Evolutionary conservation across 2,113 vertebrate species (phyloP).

Genomic region (Leptocoma aspasia): DNA sequence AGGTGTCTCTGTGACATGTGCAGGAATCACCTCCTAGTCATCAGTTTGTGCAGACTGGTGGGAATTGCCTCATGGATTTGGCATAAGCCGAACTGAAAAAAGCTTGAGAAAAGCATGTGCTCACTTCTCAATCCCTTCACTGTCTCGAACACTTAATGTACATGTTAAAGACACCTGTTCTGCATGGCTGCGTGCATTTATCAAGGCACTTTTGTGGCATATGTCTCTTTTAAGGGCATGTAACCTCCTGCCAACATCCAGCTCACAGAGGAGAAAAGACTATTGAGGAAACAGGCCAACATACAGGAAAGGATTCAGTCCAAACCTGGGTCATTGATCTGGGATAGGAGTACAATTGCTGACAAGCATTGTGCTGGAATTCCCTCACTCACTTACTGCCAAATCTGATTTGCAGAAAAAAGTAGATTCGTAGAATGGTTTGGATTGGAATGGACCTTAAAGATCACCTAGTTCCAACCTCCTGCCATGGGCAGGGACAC

Average conservation of each 20-base stretch:
- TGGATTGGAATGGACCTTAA: neutral
- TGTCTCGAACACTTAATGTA: rapidly evolving
- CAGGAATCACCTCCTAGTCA: neutral
- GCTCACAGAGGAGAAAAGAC: rapidly evolving
- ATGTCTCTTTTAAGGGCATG: neutral
- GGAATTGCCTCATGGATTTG: neutral
- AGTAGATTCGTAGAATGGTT: neutral
- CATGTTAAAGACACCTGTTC: rapidly evolving
- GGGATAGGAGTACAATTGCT: neutral
- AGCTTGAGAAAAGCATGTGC: neutral
- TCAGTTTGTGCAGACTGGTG: rapidly evolving
- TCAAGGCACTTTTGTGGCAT: neutral
- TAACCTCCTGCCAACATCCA: neutral
- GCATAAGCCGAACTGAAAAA: neutral
- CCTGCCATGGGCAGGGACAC: neutral
- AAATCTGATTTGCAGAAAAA: neutral
- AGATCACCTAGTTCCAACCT: neutral
- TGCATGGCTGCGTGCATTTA: rapidly evolving
- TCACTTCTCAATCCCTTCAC: neutral
- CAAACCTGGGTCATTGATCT: neutral
- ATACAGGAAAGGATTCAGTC: neutral
- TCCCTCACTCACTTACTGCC: neutral
- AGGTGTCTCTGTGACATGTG: neutral
- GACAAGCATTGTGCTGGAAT: neutral
- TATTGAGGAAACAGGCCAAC: neutral